Evolutionary conservation across 2,888 invertebrate species (phyloP).

Genomic region (Diplolepis rosae): DNA sequence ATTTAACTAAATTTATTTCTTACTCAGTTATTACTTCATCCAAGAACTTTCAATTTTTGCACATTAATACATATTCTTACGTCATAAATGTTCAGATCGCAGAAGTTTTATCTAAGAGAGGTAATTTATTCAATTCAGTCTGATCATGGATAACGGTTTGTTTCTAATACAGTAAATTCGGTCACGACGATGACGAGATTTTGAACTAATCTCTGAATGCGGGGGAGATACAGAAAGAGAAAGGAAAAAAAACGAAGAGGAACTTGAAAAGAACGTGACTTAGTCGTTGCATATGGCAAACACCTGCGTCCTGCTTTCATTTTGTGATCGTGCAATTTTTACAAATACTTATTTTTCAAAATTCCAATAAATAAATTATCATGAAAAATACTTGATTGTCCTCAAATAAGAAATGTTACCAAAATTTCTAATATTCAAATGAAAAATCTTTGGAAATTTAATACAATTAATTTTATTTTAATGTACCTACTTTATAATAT

Average conservation of each 20-base stretch:
- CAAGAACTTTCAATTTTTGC: background rate
- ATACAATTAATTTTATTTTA: too few species aligned
- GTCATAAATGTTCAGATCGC: background rate
- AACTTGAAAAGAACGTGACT: background rate
- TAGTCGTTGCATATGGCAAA: constrained; percentile 34
- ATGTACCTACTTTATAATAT: too few species aligned
- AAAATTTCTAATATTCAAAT: too few species aligned
- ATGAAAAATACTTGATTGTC: too few species aligned
- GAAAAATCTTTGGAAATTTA: too few species aligned
- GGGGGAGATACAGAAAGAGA: constrained; percentile 25
- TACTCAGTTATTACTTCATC: background rate
- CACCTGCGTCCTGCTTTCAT: constrained; percentile 41
- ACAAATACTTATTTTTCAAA: background rate
- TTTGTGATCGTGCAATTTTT: background rate
- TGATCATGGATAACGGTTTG: background rate
- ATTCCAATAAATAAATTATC: background rate
- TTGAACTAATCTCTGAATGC: constrained; percentile 36
- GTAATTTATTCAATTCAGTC: background rate
- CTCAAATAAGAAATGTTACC: too few species aligned
- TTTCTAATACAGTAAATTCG: background rate
- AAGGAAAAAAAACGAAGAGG: constrained; percentile 39
- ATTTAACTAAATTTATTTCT: background rate
- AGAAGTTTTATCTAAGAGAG: background rate
- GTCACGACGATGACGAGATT: background rate
- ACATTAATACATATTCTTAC: background rate